These are phyloP conservation scores for Microchirus variegatus DNA, from an alignment of 2,797 vertebrate genomes.

Conservation along the genomic window DNA sequence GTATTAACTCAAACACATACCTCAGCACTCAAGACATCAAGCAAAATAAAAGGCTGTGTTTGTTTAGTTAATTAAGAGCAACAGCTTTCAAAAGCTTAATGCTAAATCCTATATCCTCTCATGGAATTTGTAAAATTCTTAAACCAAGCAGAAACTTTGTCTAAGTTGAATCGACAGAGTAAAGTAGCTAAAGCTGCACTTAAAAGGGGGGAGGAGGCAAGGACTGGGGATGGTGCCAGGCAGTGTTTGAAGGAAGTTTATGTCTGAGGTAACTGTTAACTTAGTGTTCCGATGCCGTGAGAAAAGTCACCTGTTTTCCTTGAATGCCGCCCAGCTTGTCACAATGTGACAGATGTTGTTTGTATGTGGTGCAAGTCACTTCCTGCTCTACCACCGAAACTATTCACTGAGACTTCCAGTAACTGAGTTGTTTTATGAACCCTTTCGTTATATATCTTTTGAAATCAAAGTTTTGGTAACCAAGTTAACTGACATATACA, in stretches of 20 bases:
- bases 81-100: conserved; percentile 67
- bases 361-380: conserved; percentile 21
- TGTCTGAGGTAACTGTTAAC: conserved; percentile 74
- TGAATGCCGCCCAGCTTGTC: conserved; percentile 46
- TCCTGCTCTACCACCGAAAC: conserved; percentile 51
- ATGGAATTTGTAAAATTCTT: conserved; percentile 73
- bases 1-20: conserved; percentile 59
- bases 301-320: conserved; percentile 65
- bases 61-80: conserved; percentile 77
- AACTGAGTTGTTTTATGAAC: conserved; percentile 18
- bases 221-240: conserved; percentile 58
- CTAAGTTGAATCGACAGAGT: conserved; percentile 52
- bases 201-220: conserved; percentile 37
- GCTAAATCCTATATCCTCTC: conserved; percentile 69
- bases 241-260: conserved; percentile 69
- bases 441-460: conserved; percentile 3
- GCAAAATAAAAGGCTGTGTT: conserved; percentile 65
- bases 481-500: neutral
- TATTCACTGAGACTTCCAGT: neutral
- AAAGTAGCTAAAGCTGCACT: conserved; percentile 58
- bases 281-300: conserved; percentile 62
- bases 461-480: neutral
- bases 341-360: conserved; percentile 55
- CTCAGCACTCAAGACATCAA: conserved; percentile 45
- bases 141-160: conserved; percentile 48